Evolutionary conservation across 53 echinoderm and acorn worm genomes (phyloP).

Genomic region (Antedon mediterranea): DNA sequence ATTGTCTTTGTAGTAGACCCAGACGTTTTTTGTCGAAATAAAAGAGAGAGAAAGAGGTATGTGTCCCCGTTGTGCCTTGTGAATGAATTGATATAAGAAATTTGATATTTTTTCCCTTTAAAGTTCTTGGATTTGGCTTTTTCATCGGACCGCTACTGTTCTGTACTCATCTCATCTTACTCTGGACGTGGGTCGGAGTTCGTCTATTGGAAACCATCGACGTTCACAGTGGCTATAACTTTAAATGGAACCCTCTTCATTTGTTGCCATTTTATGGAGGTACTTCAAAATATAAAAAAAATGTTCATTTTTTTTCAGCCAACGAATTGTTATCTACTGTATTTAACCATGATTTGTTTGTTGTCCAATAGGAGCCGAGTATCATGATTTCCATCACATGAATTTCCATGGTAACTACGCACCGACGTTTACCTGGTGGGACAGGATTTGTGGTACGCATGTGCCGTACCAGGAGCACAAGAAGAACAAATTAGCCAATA

Average conservation of each 20-base stretch:
- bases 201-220: conserved; percentile 80
- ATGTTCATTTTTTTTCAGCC: background rate
- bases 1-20: no score
- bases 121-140: conserved; percentile 77
- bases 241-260: conserved; percentile 76
- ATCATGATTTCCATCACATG: conserved; percentile 85
- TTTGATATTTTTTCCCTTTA: background rate
- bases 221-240: conserved; percentile 86
- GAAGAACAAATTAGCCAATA: conserved; percentile 9
- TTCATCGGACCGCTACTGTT: conserved; percentile 57
- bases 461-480: conserved; percentile 49
- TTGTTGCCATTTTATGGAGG: conserved; percentile 88
- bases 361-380: conserved; percentile 32
- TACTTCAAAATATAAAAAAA: conserved; percentile 27
- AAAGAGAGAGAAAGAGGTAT: no score
- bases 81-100: no score
- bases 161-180: conserved; percentile 45
- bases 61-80: no score
- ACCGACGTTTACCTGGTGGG: conserved; percentile 96
- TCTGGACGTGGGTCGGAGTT: conserved; percentile 65
- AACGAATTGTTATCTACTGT: background rate
- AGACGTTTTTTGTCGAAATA: no score
- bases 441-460: conserved; percentile 88
- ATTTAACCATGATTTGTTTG: no score
- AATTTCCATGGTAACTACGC: conserved; percentile 92